A percentile compares a stretch with the other conserved stretches of the same genome.
These are phyloP conservation scores for Siniperca undulata DNA, from an alignment of 2,797 vertebrate genomes.

Conservation along the genomic window DNA sequence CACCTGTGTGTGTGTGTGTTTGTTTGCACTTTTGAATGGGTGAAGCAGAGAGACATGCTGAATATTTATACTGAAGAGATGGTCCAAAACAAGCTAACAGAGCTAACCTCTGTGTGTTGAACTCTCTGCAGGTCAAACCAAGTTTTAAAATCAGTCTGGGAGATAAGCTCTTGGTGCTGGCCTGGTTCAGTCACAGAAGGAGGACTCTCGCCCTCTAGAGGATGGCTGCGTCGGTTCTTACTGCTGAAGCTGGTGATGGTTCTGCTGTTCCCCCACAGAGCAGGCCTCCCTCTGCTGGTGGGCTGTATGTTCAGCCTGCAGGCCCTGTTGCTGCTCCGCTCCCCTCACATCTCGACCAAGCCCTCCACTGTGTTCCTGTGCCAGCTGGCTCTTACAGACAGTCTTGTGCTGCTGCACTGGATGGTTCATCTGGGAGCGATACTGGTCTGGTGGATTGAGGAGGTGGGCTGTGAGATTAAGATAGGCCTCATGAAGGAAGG, in stretches of 20 bases:
- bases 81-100: background rate
- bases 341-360: slow-evolving; percentile 85
- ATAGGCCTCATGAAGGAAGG: background rate
- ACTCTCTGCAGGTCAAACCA: slow-evolving; percentile 56
- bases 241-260: slow-evolving; percentile 85
- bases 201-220: slow-evolving; percentile 65
- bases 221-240: slow-evolving; percentile 83
- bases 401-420: slow-evolving; percentile 72
- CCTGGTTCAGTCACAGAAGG: slow-evolving; percentile 28
- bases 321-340: slow-evolving; percentile 75
- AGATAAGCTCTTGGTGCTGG: slow-evolving; percentile 43
- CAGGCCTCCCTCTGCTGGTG: slow-evolving; percentile 67
- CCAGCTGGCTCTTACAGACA: slow-evolving; percentile 83
- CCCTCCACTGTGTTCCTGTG: slow-evolving; percentile 83
- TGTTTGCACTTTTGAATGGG: background rate
- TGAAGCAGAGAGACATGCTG: background rate
- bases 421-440: slow-evolving; percentile 27
- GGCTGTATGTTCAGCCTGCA: slow-evolving; percentile 81
- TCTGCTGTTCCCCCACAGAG: slow-evolving; percentile 82
- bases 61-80: background rate
- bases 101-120: slow-evolving; percentile 28
- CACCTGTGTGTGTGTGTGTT: background rate
- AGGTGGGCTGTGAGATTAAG: background rate
- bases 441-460: slow-evolving; percentile 10
- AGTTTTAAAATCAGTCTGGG: slow-evolving; percentile 34